Percentiles rank a stretch among this genome's conserved stretches.
Evolutionary conservation across 1,140 invertebrate species (phyloP).

Genomic region (Bathynomus jamesi): DNA sequence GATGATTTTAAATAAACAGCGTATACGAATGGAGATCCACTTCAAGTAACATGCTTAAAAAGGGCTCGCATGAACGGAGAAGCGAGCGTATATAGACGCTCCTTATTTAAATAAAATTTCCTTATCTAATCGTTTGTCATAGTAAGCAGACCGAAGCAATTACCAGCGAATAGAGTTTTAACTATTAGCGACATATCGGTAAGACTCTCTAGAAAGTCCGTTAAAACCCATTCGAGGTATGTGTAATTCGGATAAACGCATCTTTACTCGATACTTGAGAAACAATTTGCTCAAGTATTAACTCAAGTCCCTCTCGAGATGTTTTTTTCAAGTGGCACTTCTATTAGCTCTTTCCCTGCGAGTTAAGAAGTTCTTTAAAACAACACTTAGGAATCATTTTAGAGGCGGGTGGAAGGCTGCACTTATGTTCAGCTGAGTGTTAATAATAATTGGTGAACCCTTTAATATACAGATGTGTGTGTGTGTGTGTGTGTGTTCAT

Average conservation of each 20-base stretch:
- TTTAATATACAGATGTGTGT: neutral
- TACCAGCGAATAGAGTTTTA: no score
- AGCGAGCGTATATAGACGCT: no score
- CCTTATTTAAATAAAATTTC: no score
- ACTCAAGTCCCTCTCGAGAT: neutral
- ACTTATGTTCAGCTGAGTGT: neutral
- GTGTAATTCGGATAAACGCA: neutral
- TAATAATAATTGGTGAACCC: neutral
- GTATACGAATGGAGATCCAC: no score
- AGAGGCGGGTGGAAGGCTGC: neutral
- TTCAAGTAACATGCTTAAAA: no score
- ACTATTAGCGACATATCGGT: neutral
- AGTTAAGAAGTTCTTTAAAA: neutral
- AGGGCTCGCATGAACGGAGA: no score
- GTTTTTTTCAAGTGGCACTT: neutral
- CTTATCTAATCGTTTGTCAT: no score
- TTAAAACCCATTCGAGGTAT: neutral
- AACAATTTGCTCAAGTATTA: neutral
- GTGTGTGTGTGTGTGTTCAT: neutral
- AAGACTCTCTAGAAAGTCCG: neutral
- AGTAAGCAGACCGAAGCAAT: no score
- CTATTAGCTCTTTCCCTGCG: neutral
- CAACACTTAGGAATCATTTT: neutral
- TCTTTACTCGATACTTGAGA: neutral
- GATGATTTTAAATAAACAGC: no score